A percentile compares a stretch with the other conserved stretches of the same genome.
Evolutionary conservation across 2,888 invertebrate species (phyloP).

Genomic region (Cremastinae sp.): DNA sequence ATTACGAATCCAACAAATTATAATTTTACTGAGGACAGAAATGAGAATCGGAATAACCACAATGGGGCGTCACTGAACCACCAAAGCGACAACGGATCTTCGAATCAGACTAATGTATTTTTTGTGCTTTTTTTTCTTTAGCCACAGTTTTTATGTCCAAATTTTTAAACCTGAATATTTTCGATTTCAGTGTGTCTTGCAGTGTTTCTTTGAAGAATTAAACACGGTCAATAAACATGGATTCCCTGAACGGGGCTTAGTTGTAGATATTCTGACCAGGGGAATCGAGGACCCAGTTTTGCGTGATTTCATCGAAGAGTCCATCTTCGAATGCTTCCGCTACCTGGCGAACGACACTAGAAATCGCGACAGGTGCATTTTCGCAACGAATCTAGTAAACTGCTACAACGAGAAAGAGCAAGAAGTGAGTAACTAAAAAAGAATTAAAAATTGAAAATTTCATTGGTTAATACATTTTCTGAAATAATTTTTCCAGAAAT

Average conservation of each 20-base stretch:
- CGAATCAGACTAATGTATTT: conserved; percentile 59
- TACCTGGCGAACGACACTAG: conserved; percentile 78
- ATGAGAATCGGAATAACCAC: conserved; percentile 44
- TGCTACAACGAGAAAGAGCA: conserved; percentile 88
- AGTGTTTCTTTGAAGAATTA: conserved; percentile 87
- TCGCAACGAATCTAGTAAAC: conserved; percentile 84
- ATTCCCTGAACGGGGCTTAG: conserved; percentile 85
- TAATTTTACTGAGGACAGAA: conserved; percentile 35
- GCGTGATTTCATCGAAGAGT: conserved; percentile 86
- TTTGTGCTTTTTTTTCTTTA: neutral
- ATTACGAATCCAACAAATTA: conserved; percentile 47
- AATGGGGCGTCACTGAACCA: conserved; percentile 47
- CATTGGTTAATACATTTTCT: conserved; percentile 11
- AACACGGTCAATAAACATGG: conserved; percentile 85
- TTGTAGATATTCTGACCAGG: conserved; percentile 84
- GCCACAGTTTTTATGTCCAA: too few relatives aligned
- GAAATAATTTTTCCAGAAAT: conserved; percentile 80
- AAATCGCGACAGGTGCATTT: conserved; percentile 84
- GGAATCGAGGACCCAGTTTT: conserved; percentile 85
- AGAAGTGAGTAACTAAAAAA: conserved; percentile 74
- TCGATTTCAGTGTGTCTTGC: conserved; percentile 82
- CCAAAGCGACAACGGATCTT: conserved; percentile 57
- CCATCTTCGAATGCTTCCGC: conserved; percentile 87
- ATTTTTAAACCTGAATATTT: neutral
- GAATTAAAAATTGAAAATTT: conserved; percentile 12